phyloP scores from a whole-genome alignment of 2,113 vertebrate genomes.

The Sinocyclocheilus anshuiensis region DNA sequence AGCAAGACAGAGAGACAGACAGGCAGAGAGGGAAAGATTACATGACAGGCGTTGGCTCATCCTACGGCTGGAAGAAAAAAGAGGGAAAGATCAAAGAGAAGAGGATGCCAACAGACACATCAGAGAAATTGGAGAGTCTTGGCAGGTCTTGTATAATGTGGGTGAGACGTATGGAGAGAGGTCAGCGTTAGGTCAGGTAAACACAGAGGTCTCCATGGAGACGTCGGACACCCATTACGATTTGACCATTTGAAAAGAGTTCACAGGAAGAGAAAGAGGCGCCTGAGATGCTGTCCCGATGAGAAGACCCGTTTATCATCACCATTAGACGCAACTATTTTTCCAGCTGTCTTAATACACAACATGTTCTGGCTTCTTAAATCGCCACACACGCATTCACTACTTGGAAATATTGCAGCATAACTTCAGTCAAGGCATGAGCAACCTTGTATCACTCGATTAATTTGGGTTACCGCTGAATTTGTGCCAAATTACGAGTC shows the following conservation, averaged over 20 bases:
- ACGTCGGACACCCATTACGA: conserved; percentile 58
- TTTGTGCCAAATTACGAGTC: not conserved
- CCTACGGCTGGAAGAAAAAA: not conserved
- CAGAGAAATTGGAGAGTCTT: not conserved
- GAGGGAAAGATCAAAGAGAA: not conserved
- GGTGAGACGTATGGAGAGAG: conserved; percentile 7
- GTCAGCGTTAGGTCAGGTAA: not conserved
- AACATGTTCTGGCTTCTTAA: not conserved
- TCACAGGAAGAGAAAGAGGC: conserved; percentile 58
- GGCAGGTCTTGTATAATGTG: conserved; percentile 14
- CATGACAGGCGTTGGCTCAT: not conserved
- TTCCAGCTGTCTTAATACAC: conserved; percentile 45
- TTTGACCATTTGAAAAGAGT: conserved; percentile 65
- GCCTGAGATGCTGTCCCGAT: not conserved
- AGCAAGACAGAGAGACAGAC: not conserved
- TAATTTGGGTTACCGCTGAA: not conserved
- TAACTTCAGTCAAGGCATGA: not conserved
- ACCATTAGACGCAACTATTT: conserved; percentile 31
- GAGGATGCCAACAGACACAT: not conserved
- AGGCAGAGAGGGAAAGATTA: not conserved
- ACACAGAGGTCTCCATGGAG: conserved; percentile 2
- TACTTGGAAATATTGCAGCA: not conserved
- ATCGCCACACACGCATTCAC: not conserved
- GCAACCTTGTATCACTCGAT: not conserved
- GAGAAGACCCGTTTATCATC: not conserved